Conservation (phyloP, 53 echinoderm and acorn worm species). For the Patiria pectinifera region DNA sequence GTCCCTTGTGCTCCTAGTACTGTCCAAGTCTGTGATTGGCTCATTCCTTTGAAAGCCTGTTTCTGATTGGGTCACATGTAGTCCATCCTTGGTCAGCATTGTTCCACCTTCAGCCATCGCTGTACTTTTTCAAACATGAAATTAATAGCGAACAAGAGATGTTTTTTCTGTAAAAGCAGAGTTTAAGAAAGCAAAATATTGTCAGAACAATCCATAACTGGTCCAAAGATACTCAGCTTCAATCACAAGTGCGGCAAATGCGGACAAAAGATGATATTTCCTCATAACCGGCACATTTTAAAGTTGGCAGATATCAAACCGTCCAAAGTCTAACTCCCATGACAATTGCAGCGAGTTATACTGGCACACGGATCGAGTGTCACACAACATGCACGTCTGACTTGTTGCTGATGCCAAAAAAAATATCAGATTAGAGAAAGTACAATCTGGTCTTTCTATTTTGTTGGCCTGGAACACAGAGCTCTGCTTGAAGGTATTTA, state of each 20-base stretch:
- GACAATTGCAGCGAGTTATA: neutral
- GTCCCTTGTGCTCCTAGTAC: neutral
- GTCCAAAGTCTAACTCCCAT: neutral
- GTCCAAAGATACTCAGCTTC: neutral
- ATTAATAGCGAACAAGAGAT: neutral
- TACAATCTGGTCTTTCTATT: neutral
- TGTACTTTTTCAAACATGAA: neutral
- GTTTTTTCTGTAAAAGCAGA: neutral
- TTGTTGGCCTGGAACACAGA: neutral
- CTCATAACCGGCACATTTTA: neutral
- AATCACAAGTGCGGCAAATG: neutral
- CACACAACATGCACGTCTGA: neutral
- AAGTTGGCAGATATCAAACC: neutral
- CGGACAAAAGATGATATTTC: neutral
- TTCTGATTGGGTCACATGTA: neutral
- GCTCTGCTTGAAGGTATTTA: neutral
- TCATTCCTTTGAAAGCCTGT: neutral
- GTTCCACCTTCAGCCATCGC: neutral
- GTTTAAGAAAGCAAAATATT: neutral
- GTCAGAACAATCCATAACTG: neutral
- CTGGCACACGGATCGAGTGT: neutral
- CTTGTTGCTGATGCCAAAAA: neutral
- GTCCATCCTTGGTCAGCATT: constrained; percentile 37
- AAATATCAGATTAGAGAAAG: neutral
- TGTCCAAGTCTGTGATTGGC: constrained; percentile 7